phyloP scores from a whole-genome alignment of 1,140 invertebrate genomes.

The Bombus sibiricus region DNA sequence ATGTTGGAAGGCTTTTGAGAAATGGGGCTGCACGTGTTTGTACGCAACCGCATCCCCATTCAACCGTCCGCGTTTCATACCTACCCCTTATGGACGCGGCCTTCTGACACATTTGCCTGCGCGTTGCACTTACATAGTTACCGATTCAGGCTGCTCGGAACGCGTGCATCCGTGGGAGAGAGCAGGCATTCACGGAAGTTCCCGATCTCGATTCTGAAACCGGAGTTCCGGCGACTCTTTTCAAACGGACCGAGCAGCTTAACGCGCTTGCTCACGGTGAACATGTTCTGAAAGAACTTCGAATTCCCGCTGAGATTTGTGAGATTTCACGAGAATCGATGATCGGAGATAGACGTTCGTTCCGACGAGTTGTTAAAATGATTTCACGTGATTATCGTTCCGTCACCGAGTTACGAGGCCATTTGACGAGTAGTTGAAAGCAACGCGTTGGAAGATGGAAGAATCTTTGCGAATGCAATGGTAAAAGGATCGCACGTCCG shows the following conservation, averaged over 20 bases:
- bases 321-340: neutral
- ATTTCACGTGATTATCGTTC: constrained; percentile 9
- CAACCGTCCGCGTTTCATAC: neutral
- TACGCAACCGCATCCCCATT: constrained; percentile 17
- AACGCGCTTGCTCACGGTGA: neutral
- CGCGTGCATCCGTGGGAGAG: neutral
- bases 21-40: neutral
- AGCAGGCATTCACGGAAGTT: neutral
- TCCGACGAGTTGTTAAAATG: neutral
- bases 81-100: neutral
- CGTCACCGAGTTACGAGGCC: neutral
- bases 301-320: too few species aligned
- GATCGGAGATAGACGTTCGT: neutral
- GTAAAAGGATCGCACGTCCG: neutral
- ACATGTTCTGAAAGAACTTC: neutral
- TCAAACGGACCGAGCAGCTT: neutral
- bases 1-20: neutral
- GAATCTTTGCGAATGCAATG: neutral
- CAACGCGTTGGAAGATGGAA: neutral
- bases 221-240: constrained; percentile 6
- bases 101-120: constrained; percentile 14
- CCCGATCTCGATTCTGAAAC: neutral
- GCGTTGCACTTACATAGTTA: constrained; percentile 17
- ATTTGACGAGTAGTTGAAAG: neutral
- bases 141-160: neutral